A percentile compares a stretch with the other conserved stretches of the same genome.
phyloP scores from a whole-genome alignment of 2,797 vertebrate genomes.

The Liparis tanakae region DNA sequence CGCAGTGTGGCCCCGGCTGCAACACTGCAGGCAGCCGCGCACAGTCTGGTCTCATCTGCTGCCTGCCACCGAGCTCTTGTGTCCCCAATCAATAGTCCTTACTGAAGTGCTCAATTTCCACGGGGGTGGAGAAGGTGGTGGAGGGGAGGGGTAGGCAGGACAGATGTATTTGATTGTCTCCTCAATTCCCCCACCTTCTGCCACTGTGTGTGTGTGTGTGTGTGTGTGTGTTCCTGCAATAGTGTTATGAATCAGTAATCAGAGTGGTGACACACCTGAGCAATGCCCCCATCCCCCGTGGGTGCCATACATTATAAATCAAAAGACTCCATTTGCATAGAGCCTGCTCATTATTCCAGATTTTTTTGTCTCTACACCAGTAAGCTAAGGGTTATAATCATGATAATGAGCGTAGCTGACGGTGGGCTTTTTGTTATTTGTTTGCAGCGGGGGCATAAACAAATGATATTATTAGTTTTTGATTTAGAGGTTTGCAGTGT shows the following conservation, averaged over 20 bases:
- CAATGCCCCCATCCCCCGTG: constrained; percentile 82
- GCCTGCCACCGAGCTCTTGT: constrained; percentile 75
- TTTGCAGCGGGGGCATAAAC: constrained; percentile 80
- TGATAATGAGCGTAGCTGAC: constrained; percentile 86
- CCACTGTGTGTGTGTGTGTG: constrained; percentile 52
- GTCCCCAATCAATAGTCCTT: constrained; percentile 84
- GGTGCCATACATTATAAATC: constrained; percentile 90
- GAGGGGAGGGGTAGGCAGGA: constrained; percentile 67
- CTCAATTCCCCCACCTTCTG: constrained; percentile 81
- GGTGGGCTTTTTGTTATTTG: constrained; percentile 82
- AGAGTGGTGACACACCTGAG: constrained; percentile 87
- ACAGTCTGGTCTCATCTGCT: constrained; percentile 78
- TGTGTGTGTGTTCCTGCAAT: constrained; percentile 64
- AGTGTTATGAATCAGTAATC: constrained; percentile 86
- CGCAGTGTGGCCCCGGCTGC: constrained; percentile 49
- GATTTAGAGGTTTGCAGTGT: constrained; percentile 73
- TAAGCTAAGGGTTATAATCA: constrained; percentile 81
- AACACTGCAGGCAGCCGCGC: constrained; percentile 62
- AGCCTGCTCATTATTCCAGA: constrained; percentile 85
- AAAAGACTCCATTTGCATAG: constrained; percentile 86
- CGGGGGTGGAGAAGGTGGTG: constrained; percentile 63
- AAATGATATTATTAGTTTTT: constrained; percentile 81
- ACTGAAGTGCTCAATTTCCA: constrained; percentile 85
- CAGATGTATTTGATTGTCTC: constrained; percentile 86
- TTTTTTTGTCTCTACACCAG: constrained; percentile 77